Base-by-base conservation (phyloP, 1,140 invertebrate species). In the Bombus superbus region DNA sequence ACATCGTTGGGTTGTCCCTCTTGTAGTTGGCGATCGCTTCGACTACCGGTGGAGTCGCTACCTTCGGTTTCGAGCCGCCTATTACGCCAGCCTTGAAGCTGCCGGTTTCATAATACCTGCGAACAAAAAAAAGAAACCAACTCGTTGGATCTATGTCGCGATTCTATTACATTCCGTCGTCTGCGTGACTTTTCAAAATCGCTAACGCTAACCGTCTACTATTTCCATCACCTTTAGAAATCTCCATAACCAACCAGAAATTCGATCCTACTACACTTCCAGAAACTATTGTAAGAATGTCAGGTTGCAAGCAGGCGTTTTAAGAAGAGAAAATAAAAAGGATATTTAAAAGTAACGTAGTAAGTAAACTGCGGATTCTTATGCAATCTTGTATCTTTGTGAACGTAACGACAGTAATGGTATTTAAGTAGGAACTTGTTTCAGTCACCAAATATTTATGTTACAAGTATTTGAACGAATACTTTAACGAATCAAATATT, bases 31-130 rank as follows among this genome's bases (percentile, higher is more conserved):
- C 98, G 88, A 99, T 99, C 68, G 99, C 99, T 93, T 99, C 98
- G 44, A 99, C 99, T 22, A 99, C 99, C 72, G 98, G 98, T 1
- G 99, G 99, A 1, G 99, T 99, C 6, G 99, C 99, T 47, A 99
- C 99, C 96, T 99, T 99, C 15, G 99, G 99, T 95, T 99, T 99
- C 44, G 98, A 99, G 32, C 99, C 99, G 5, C 99, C 99, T 92
- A 99, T 99, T 59, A 99, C 99, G 11, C 99, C 99, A 13, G 99
- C 99, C 94, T 99, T 99, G 96, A 99, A 99, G 92, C 98, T 99
- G 73, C 99, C 99, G 93, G 99, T 99, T 95, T 99, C 99, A 94
- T 99, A 99, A 96, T 99, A 99, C 96, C 98, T 99, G 96, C 3
- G 25, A 85, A 89, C 71, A 87, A 44, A 71, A 53, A 57, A 83